These are phyloP conservation scores for Rhopilema esculentum DNA, from an alignment of 30 jellyfish, hydroid and myxozoan genomes.

Conservation along the genomic window DNA sequence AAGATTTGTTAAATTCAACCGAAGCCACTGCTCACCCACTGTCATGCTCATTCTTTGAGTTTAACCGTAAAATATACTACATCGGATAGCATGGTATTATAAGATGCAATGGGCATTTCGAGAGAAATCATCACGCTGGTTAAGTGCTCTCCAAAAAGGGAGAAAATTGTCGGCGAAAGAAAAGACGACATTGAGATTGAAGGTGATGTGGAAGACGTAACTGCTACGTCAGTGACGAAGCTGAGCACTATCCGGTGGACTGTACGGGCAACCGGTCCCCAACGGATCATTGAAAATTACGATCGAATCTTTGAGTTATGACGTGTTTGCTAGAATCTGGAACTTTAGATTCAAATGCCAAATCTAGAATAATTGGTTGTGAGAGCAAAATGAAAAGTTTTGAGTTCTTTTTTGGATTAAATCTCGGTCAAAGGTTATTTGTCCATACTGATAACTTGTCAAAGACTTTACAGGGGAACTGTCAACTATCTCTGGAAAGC, in stretches of 20 bases:
- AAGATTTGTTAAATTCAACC: constrained; percentile 27
- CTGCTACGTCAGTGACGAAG: not conserved
- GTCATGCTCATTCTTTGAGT: not conserved
- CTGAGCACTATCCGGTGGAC: constrained; percentile 74
- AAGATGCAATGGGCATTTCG: constrained; percentile 23
- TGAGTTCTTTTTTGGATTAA: constrained; percentile 48
- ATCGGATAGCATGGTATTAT: not conserved
- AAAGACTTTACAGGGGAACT: constrained; percentile 61
- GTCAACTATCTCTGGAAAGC: constrained; percentile 62
- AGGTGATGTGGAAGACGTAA: not conserved
- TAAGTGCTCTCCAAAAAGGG: constrained; percentile 55
- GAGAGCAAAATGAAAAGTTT: constrained; percentile 59
- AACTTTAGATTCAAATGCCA: constrained; percentile 56
- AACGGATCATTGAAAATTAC: constrained; percentile 64
- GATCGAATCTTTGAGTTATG: constrained; percentile 26
- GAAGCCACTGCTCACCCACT: not conserved
- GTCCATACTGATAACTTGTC: constrained; percentile 67
- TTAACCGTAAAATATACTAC: not conserved
- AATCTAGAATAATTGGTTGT: constrained; percentile 74
- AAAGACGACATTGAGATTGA: constrained; percentile 24
- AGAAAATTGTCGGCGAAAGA: constrained; percentile 28
- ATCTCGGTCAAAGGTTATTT: constrained; percentile 72
- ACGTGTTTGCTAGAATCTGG: constrained; percentile 57
- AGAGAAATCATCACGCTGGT: constrained; percentile 42
- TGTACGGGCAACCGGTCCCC: constrained; percentile 65